These are phyloP conservation scores for Chloroceryle amazona DNA, from an alignment of 2,797 vertebrate genomes.

Conservation along the genomic window DNA sequence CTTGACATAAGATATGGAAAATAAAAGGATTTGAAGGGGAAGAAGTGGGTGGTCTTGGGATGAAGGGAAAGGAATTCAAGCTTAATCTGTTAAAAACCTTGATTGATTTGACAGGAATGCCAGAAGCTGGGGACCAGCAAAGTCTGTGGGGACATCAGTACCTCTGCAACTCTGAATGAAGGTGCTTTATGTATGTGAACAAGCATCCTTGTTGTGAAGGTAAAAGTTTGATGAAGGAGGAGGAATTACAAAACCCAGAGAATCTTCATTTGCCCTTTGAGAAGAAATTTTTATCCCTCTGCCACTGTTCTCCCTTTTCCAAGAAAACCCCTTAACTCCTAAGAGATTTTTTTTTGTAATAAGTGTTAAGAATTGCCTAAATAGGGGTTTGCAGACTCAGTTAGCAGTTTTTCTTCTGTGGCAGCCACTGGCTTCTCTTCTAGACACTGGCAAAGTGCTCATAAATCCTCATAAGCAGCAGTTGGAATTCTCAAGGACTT, in stretches of 20 bases:
- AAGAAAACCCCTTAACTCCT: not conserved
- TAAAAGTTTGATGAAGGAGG: not conserved
- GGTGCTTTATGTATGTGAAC: not conserved
- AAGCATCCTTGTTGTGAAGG: not conserved
- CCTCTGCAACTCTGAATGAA: not conserved
- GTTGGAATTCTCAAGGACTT: not conserved
- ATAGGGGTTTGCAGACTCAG: not conserved
- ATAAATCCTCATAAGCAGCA: not conserved
- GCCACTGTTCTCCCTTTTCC: not conserved
- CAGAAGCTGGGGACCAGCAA: not conserved
- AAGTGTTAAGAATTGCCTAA: not conserved
- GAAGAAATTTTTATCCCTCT: not conserved
- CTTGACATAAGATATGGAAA: not conserved
- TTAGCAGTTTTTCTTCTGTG: not conserved
- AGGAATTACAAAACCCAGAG: not conserved
- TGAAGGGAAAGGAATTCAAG: not conserved
- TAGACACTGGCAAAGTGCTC: not conserved
- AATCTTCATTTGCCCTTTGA: not conserved
- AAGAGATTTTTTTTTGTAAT: not conserved
- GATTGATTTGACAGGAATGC: slow-evolving; percentile 23
- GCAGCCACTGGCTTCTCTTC: not conserved
- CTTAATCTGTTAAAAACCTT: slow-evolving; percentile 24
- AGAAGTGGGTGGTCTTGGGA: not conserved
- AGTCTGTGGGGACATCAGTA: not conserved
- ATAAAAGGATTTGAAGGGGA: not conserved